Evolutionary conservation across 2,113 vertebrate species (phyloP), one percentile per base, ranked within the genome.

Genomic region (Steatornis caripensis): DNA sequence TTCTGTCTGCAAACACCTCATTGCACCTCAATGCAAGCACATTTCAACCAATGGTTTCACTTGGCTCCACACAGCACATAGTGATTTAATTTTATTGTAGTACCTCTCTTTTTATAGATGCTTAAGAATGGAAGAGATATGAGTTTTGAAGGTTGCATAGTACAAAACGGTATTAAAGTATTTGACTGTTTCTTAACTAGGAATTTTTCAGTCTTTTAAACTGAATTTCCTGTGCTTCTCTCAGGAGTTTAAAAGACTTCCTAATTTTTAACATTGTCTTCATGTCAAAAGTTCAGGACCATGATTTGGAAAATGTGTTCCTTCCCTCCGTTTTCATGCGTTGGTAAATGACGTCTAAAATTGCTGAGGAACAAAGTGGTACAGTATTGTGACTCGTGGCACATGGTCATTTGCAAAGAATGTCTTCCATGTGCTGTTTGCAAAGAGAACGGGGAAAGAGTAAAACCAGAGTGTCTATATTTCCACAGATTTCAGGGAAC

Each of bases 61-160:
- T 70, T 58, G 68, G 34, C 66, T 93, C 57, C 32, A 64, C 58
- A 51, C 4, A 84, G 71, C 15, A 83, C 34, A 81, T 34, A 87
- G 54, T 93, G 46, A 88, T 95, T 96, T 93, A 60, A 94, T 97
- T 97, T 97, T 91, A 97, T 91, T 94, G 23, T 90, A 79, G 29
- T 95, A 5, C 57, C 53, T 97, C 83, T 90, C 71, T 72, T 94
- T 94, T 92, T 88, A 95, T 83, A 95, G 55, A 32, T 91, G 34
- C 9, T 87, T 89, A 60, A 91, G 74, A 95, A 95, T 87, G 74
- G 41, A 94, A 94, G 65, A 23, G 48, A 70, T 71, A 90, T 65
- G 81, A 87, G 39, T 93, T 96, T 87, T 65, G 61, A 82, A 90
- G 34, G 48, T 92, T 43, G 4, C 19, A 4, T 24, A 84, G 26